phyloP scores from a whole-genome alignment of 2,113 vertebrate genomes.

The Hydropotes inermis region DNA sequence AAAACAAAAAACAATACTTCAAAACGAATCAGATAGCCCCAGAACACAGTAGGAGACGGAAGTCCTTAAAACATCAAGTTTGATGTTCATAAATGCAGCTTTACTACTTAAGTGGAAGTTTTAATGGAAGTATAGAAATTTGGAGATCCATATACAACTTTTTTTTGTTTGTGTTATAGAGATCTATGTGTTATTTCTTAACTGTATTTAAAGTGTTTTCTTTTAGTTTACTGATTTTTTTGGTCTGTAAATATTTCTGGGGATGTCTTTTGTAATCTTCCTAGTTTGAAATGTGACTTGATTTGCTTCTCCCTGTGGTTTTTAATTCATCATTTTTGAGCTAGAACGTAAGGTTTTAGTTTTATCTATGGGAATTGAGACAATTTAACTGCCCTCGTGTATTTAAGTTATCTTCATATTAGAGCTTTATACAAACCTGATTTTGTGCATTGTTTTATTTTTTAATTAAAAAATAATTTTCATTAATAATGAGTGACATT shows the following conservation, averaged over 20 bases:
- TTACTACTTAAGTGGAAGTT: background rate
- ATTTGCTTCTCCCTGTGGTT: background rate
- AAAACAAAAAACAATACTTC: conserved; percentile 3
- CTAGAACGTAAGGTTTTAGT: background rate
- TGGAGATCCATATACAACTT: background rate
- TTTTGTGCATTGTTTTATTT: conserved; percentile 42
- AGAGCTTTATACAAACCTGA: background rate
- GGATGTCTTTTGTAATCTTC: background rate
- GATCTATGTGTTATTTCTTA: background rate
- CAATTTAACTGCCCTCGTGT: conserved; percentile 9
- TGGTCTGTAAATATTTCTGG: background rate
- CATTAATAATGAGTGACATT: conserved; percentile 67
- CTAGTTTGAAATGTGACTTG: background rate
- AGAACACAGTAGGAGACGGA: background rate
- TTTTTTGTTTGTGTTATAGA: background rate
- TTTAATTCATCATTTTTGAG: background rate
- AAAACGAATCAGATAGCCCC: background rate
- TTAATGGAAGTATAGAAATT: background rate
- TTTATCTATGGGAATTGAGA: background rate
- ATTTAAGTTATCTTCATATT: conserved; percentile 9
- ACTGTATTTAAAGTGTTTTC: background rate
- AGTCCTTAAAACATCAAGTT: background rate
- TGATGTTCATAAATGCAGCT: background rate
- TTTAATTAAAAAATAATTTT: conserved; percentile 32
- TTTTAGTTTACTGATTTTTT: background rate